Base-by-base conservation (phyloP, 2,797 vertebrate genomes). In the Eulemur mongoz region DNA sequence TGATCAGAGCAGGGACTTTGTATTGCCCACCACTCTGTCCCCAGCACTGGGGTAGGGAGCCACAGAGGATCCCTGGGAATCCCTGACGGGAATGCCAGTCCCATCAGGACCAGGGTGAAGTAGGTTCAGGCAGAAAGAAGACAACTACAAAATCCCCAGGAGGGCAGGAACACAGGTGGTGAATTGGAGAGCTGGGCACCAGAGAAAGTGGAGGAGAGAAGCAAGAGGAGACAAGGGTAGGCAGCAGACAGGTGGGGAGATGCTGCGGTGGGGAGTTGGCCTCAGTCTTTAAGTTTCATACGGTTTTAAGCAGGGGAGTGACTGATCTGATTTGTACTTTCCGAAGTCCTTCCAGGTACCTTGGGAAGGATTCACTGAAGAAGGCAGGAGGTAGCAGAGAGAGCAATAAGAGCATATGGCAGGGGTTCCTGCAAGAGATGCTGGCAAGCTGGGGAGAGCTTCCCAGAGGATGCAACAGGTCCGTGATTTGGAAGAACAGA, bases 241-340 rank as follows among this genome's bases (percentile, higher is more conserved):
- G 10, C 7, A 1, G 50, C 38, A 80, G 38, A 38, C 23, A 22
- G 5, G 5, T 50, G 10, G 25, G 25, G 67, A 40, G 35, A 57
- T 30, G 10, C 15, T 38, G 6, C 2, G 18, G 32, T 0, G 13
- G 25, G 4, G 25, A 25, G 1, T 9, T 25, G 52, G 9, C n/a
- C 10, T 30, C 63, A 32, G 14, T n/a, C 35, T 65, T 48, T 20
- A 65, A 15, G 8, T 52, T 43, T 45, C 38, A 54, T 7, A 87
- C 23, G 43, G 9, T 61, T 73, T 59, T 67, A 63, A 52, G 12
- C 12, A 63, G 67, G 15, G 1, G 1, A 63, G 43, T 75, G 35
- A 43, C 30, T 52, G 61, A 54, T 61, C 38, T 54, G 43, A 67
- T 69, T 79, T 78, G 8, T 57, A 9, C 38, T 82, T 84, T 72